Evolutionary conservation across 2,888 invertebrate species (phyloP).

Genomic region (Caenorhabditis japonica): DNA sequence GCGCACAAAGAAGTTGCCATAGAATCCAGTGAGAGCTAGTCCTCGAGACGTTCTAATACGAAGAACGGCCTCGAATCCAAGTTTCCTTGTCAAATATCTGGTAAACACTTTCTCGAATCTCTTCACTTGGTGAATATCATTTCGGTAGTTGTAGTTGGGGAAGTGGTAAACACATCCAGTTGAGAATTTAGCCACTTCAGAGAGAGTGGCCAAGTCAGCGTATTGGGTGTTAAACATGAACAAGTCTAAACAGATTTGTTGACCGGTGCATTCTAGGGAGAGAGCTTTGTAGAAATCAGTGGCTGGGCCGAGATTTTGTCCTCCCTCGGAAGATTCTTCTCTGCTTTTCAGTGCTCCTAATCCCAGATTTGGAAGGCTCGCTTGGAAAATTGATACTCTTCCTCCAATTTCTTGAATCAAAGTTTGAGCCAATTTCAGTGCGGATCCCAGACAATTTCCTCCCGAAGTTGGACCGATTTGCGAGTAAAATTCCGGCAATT

Average conservation of each 20-base stretch:
- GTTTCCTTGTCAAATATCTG: constrained; percentile 93
- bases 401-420: constrained; percentile 94
- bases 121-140: constrained; percentile 81
- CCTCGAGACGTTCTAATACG: constrained; percentile 78
- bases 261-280: constrained; percentile 93
- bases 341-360: constrained; percentile 89
- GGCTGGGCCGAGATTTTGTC: constrained; percentile 89
- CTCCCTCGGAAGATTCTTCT: constrained; percentile 89
- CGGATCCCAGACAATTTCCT: constrained; percentile 90
- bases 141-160: constrained; percentile 83
- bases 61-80: constrained; percentile 96
- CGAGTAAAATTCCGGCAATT: constrained; percentile 83
- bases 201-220: constrained; percentile 92
- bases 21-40: constrained; percentile 95
- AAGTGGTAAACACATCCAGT: constrained; percentile 93
- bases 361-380: constrained; percentile 84
- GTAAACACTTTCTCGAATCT: constrained; percentile 86
- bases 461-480: constrained; percentile 80
- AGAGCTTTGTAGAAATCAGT: constrained; percentile 97
- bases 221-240: constrained; percentile 94
- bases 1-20: constrained; percentile 98
- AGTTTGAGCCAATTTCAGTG: constrained; percentile 91
- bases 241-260: constrained; percentile 84
- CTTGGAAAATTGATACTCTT: constrained; percentile 93
- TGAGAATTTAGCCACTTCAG: constrained; percentile 92